These are phyloP conservation scores for Cephus cinctus DNA, from an alignment of 1,140 invertebrate genomes.

Conservation along the genomic window DNA sequence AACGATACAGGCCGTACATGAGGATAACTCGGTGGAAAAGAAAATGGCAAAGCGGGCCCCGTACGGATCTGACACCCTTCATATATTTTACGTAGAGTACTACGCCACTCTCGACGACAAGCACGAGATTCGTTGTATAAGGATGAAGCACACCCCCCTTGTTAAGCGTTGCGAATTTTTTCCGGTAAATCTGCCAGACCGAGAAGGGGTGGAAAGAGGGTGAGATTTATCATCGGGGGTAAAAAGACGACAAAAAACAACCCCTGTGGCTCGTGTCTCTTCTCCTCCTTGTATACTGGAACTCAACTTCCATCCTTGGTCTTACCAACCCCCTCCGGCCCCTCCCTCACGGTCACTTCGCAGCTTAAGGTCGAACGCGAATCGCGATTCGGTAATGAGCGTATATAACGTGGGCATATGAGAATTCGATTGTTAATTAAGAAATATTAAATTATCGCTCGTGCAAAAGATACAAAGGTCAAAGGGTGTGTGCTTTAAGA, in stretches of 20 bases:
- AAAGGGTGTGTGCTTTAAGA: too few species aligned
- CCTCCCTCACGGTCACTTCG: too few species aligned
- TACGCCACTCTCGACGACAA: too few species aligned
- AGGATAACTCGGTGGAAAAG: too few species aligned
- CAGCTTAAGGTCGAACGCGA: background rate
- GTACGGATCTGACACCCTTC: background rate
- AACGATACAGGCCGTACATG: too few species aligned
- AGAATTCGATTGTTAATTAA: too few species aligned
- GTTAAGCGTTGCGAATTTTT: slow-evolving; percentile 28
- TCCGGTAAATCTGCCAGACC: slow-evolving; percentile 26
- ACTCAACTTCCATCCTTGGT: background rate
- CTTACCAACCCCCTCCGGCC: background rate
- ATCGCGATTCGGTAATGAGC: background rate
- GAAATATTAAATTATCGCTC: too few species aligned
- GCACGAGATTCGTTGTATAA: too few species aligned
- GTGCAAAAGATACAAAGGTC: too few species aligned
- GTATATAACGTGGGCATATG: too few species aligned
- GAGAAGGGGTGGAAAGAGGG: slow-evolving; percentile 11
- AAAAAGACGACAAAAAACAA: slow-evolving; percentile 32
- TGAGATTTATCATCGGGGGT: slow-evolving; percentile 36
- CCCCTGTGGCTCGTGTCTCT: slow-evolving; percentile 7
- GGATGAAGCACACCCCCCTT: slow-evolving; percentile 13
- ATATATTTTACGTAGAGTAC: too few species aligned
- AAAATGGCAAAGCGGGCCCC: background rate
- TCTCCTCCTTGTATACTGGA: slow-evolving; percentile 4